phyloP scores from a whole-genome alignment of 1,140 invertebrate genomes.

The Anastrepha ludens region DNA sequence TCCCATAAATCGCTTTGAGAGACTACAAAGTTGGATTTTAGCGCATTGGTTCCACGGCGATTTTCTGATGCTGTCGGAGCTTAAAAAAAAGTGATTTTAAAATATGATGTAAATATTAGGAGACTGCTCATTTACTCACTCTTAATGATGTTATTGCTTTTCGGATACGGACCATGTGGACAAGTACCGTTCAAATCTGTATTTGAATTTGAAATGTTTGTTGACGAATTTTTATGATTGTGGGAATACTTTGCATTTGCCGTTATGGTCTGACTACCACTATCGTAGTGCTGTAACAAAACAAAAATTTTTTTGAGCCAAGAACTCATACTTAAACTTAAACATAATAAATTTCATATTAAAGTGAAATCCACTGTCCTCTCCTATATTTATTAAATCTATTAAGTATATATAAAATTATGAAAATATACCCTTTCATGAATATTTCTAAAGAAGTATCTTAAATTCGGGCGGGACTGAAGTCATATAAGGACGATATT shows the following conservation, averaged over 20 bases:
- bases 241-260: slow-evolving; percentile 68
- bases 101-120: background rate
- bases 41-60: slow-evolving; percentile 67
- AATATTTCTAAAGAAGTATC: no score
- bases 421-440: no score
- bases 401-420: no score
- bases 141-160: slow-evolving; percentile 57
- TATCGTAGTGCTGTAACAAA: slow-evolving; percentile 65
- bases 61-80: slow-evolving; percentile 69
- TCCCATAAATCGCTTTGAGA: slow-evolving; percentile 80
- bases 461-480: no score
- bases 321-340: no score
- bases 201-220: slow-evolving; percentile 71
- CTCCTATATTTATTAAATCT: no score
- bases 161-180: slow-evolving; percentile 62
- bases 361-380: no score
- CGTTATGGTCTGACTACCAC: slow-evolving; percentile 68
- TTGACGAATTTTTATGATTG: slow-evolving; percentile 69
- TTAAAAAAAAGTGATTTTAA: slow-evolving; percentile 54
- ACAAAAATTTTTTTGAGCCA: background rate
- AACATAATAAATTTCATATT: no score
- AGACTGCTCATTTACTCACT: slow-evolving; percentile 44
- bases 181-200: slow-evolving; percentile 72
- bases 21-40: slow-evolving; percentile 79
- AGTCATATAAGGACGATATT: no score